A percentile compares a stretch with the other conserved stretches of the same genome.
Evolutionary conservation across 1,140 invertebrate genomes (phyloP).

Genomic region (Vanessa tameamea): DNA sequence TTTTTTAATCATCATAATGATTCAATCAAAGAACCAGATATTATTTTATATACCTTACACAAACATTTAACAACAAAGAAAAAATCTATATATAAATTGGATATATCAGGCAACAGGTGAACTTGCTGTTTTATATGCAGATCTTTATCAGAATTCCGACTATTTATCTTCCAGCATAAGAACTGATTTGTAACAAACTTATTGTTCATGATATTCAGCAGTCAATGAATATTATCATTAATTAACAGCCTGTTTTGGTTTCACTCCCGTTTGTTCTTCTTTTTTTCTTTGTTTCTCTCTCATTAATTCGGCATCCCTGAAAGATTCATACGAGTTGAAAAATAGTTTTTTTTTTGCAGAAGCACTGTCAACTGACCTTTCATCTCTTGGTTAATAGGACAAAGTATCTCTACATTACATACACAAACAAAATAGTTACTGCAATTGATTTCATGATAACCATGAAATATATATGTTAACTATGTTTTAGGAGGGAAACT

Average conservation of each 20-base stretch:
- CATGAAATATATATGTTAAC: no score
- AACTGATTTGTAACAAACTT: conserved; percentile 37
- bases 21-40: conserved; percentile 34
- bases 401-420: no score
- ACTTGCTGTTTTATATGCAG: conserved; percentile 22
- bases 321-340: conserved; percentile 45
- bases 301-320: conserved; percentile 91
- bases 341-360: background rate
- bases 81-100: conserved; percentile 32
- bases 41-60: conserved; percentile 31
- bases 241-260: conserved; percentile 78
- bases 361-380: no score
- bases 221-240: conserved; percentile 49
- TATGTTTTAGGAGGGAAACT: background rate
- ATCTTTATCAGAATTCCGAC: conserved; percentile 54
- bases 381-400: no score
- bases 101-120: conserved; percentile 42
- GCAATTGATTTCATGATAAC: no score
- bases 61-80: conserved; percentile 40
- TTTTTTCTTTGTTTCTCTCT: conserved; percentile 89
- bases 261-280: conserved; percentile 76
- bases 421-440: no score
- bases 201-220: conserved; percentile 46
- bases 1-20: conserved; percentile 28
- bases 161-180: conserved; percentile 50